phyloP scores from a whole-genome alignment of 1,140 invertebrate genomes.

The Pissodes strobi region DNA sequence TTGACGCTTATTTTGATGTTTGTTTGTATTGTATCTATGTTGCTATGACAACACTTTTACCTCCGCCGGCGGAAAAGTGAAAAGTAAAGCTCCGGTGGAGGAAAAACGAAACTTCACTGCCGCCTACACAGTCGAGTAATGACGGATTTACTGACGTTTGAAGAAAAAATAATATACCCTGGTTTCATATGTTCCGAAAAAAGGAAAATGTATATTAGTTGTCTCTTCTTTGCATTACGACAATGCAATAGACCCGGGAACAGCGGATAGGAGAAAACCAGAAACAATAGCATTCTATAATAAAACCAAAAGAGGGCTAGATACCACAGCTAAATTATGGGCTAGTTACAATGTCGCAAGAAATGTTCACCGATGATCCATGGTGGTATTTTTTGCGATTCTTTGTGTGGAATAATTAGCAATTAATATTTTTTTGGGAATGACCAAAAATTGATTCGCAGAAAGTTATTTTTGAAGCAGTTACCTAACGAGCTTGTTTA shows the following conservation, averaged over 20 bases:
- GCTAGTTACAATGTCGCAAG: slow-evolving; percentile 47
- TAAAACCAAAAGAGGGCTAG: slow-evolving; percentile 55
- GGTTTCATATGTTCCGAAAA: slow-evolving; percentile 44
- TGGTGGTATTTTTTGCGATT: slow-evolving; percentile 51
- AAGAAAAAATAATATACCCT: too few relatives aligned
- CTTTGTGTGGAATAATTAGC: too few relatives aligned
- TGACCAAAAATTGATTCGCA: slow-evolving; percentile 11
- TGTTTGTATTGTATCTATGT: too few relatives aligned
- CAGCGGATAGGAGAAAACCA: slow-evolving; percentile 37
- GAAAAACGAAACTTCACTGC: too few relatives aligned
- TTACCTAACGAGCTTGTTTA: neutral
- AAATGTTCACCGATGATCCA: slow-evolving; percentile 52
- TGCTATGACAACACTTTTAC: too few relatives aligned
- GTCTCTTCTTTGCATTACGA: slow-evolving; percentile 27
- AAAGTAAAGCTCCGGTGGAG: too few relatives aligned
- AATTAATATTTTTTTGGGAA: neutral
- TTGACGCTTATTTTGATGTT: too few relatives aligned
- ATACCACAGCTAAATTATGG: slow-evolving; percentile 51
- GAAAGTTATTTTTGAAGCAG: neutral
- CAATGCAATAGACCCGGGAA: too few relatives aligned
- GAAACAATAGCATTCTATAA: neutral
- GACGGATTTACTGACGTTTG: too few relatives aligned
- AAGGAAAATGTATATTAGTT: slow-evolving; percentile 41
- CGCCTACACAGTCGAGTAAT: too few relatives aligned
- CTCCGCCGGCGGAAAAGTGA: too few relatives aligned